These are phyloP conservation scores for Phalanger gymnotis DNA, from an alignment of 2,797 vertebrate species.

Conservation along the genomic window DNA sequence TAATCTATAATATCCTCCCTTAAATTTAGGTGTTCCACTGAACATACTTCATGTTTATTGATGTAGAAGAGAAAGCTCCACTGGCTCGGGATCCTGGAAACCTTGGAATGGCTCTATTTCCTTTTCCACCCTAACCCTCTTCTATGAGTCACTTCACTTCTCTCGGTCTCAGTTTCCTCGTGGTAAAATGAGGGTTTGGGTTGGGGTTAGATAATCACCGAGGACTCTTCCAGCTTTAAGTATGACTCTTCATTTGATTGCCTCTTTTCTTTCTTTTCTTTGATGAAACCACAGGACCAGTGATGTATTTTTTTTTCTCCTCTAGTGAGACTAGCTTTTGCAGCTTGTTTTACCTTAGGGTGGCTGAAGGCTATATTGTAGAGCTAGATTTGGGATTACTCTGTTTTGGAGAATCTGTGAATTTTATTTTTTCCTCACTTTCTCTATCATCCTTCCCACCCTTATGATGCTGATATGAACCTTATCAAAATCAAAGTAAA, in stretches of 20 bases:
- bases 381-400: background rate
- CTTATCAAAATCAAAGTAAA: background rate
- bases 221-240: background rate
- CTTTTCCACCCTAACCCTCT: background rate
- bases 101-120: background rate
- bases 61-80: background rate
- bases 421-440: background rate
- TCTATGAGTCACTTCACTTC: background rate
- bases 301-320: background rate
- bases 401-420: background rate
- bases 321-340: background rate
- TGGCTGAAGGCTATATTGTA: background rate
- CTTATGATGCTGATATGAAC: background rate
- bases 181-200: slow-evolving; percentile 12
- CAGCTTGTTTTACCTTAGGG: background rate
- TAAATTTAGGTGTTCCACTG: background rate
- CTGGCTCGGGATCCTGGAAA: background rate
- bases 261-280: background rate
- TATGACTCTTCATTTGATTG: background rate
- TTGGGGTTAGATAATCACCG: background rate
- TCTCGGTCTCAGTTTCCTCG: background rate
- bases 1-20: background rate
- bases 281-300: background rate
- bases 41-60: background rate
- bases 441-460: background rate